Evolutionary conservation across 2,888 invertebrate genomes (phyloP).

Genomic region (Lutraria lutraria): DNA sequence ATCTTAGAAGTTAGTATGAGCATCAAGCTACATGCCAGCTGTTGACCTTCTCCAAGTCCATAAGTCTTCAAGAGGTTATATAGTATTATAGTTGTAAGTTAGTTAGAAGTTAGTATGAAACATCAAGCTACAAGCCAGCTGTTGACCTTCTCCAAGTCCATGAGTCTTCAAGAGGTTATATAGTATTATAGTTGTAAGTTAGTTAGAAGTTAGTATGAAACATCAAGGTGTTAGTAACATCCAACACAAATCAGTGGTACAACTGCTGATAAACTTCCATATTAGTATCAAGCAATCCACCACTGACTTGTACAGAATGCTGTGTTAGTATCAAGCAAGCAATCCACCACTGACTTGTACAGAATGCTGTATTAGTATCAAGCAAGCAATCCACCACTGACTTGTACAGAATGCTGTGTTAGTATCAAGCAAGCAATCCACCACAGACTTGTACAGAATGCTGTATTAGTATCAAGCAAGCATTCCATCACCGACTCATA

Average conservation of each 20-base stretch:
- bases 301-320: conserved; percentile 70
- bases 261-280: conserved; percentile 77
- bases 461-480: conserved; percentile 62
- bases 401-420: conserved; percentile 47
- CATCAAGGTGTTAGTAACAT: conserved; percentile 51
- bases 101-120: no score
- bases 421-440: conserved; percentile 73
- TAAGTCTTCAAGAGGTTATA: no score
- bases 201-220: neutral
- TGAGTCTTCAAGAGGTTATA: no score
- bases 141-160: no score
- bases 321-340: conserved; percentile 64
- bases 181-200: no score
- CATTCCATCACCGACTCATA: conserved; percentile 76
- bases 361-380: conserved; percentile 33
- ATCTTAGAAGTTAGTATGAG: no score
- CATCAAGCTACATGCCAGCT: no score
- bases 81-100: no score
- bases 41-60: no score
- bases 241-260: conserved; percentile 79
- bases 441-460: conserved; percentile 71
- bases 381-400: conserved; percentile 78
- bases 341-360: conserved; percentile 75
- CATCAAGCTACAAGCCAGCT: no score
- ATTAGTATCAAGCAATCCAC: conserved; percentile 75